Evolutionary conservation across 2,113 vertebrate genomes (phyloP).

Genomic region (Vicugna pacos): DNA sequence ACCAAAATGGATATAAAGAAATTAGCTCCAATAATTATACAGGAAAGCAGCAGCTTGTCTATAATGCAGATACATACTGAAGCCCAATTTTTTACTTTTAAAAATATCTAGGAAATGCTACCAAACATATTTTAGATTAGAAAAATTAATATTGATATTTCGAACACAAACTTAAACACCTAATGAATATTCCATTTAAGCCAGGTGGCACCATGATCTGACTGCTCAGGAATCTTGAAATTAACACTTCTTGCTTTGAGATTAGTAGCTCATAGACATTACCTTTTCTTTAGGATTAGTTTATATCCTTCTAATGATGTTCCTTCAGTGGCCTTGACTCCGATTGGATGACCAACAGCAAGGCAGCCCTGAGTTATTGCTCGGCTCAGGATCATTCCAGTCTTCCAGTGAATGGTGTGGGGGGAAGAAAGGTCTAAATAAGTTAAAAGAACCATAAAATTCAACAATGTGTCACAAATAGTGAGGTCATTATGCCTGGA

Average conservation of each 20-base stretch:
- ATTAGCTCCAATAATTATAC: not conserved
- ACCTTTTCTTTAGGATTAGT: constrained; percentile 76
- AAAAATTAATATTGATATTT: constrained; percentile 42
- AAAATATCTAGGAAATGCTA: not conserved
- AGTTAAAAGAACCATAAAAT: constrained; percentile 93
- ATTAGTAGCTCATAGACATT: not conserved
- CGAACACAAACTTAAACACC: constrained; percentile 33
- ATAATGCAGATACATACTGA: not conserved
- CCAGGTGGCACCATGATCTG: not conserved
- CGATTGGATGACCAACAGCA: constrained; percentile 78
- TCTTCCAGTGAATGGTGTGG: constrained; percentile 80
- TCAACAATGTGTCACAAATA: constrained; percentile 91
- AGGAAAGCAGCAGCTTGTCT: not conserved
- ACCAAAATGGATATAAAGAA: constrained; percentile 13
- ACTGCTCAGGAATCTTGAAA: not conserved
- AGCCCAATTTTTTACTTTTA: not conserved
- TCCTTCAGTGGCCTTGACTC: not conserved
- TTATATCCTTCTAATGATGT: constrained; percentile 65
- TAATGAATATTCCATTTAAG: not conserved
- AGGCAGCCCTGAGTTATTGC: constrained; percentile 82
- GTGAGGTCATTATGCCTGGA: constrained; percentile 92
- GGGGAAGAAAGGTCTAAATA: constrained; percentile 85
- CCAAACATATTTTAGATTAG: constrained; percentile 6
- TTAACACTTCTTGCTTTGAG: not conserved
- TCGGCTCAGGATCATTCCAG: constrained; percentile 85